A percentile compares a stretch with the other conserved stretches of the same genome.
phyloP scores from a whole-genome alignment of 2,888 invertebrate species.

The Troilus luridus region DNA sequence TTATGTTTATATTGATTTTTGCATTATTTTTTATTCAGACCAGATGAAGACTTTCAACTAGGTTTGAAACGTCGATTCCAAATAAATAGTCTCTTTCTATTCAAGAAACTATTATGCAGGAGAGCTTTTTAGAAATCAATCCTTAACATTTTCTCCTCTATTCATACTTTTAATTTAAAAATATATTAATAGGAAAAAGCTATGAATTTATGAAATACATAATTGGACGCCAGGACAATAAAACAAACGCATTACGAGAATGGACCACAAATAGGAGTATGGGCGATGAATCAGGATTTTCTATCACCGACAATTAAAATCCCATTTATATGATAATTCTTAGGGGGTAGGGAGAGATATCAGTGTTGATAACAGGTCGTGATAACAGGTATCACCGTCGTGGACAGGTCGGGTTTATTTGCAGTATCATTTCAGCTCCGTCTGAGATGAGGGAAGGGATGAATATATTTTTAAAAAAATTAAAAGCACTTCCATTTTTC shows the following conservation, averaged over 20 bases:
- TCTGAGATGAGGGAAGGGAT: background rate
- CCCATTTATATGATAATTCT: conserved; percentile 15
- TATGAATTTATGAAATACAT: no score
- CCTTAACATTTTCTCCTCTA: no score
- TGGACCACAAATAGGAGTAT: background rate
- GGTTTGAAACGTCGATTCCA: no score
- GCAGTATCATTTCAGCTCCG: background rate
- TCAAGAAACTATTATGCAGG: no score
- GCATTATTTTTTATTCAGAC: no score
- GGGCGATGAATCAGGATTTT: background rate
- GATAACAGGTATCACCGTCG: background rate
- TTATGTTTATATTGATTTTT: no score
- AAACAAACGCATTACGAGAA: background rate
- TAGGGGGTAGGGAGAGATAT: background rate
- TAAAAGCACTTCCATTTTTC: conserved; percentile 10
- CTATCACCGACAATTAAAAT: conserved; percentile 9
- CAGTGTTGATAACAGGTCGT: background rate
- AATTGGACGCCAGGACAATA: background rate
- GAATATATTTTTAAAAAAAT: background rate
- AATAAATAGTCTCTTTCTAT: no score
- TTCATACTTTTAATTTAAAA: no score
- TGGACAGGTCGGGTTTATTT: background rate
- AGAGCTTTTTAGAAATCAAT: no score
- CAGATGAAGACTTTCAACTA: no score
- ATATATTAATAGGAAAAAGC: no score